A percentile compares a stretch with the other conserved stretches of the same genome.
These are phyloP conservation scores for Pseudomugil tenellus DNA, from an alignment of 2,797 vertebrate genomes.

Conservation along the genomic window DNA sequence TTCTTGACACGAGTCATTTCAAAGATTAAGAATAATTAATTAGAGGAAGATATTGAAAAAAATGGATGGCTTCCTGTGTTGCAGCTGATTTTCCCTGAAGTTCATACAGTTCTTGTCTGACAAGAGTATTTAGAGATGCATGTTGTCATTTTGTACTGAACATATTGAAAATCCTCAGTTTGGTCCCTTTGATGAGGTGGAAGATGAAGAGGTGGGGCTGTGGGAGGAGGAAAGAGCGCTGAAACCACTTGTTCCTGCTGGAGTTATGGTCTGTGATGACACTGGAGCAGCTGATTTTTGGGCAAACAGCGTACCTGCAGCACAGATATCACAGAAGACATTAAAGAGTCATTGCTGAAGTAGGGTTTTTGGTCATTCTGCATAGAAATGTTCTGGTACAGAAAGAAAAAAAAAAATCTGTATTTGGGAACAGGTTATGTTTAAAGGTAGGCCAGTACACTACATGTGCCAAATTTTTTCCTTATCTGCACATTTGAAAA, in stretches of 20 bases:
- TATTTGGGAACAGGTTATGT: neutral
- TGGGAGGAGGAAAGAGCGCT: slow-evolving; percentile 84
- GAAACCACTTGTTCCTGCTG: slow-evolving; percentile 84
- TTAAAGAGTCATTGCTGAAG: neutral
- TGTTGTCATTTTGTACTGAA: slow-evolving; percentile 14
- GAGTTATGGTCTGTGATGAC: slow-evolving; percentile 72
- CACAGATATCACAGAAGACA: slow-evolving; percentile 15
- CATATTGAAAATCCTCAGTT: slow-evolving; percentile 69
- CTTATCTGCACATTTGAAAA: too few relatives aligned
- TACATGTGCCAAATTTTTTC: neutral
- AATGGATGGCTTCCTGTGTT: slow-evolving; percentile 7
- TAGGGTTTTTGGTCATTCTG: neutral
- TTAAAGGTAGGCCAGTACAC: too few relatives aligned
- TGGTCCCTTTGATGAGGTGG: slow-evolving; percentile 91
- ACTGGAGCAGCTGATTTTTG: slow-evolving; percentile 88
- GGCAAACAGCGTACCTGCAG: slow-evolving; percentile 91
- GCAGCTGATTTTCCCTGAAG: slow-evolving; percentile 36
- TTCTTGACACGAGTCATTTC: slow-evolving; percentile 11
- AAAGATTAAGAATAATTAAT: slow-evolving; percentile 47
- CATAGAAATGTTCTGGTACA: neutral
- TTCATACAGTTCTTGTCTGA: slow-evolving; percentile 44
- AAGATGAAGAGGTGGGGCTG: slow-evolving; percentile 89
- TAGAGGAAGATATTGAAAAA: slow-evolving; percentile 30
- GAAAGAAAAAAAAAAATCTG: neutral
- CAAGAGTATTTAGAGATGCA: slow-evolving; percentile 10